A percentile compares a stretch with the other conserved stretches of the same genome.
These are phyloP conservation scores for Psettodes erumei DNA, from an alignment of 2,113 vertebrate species.

Conservation along the genomic window DNA sequence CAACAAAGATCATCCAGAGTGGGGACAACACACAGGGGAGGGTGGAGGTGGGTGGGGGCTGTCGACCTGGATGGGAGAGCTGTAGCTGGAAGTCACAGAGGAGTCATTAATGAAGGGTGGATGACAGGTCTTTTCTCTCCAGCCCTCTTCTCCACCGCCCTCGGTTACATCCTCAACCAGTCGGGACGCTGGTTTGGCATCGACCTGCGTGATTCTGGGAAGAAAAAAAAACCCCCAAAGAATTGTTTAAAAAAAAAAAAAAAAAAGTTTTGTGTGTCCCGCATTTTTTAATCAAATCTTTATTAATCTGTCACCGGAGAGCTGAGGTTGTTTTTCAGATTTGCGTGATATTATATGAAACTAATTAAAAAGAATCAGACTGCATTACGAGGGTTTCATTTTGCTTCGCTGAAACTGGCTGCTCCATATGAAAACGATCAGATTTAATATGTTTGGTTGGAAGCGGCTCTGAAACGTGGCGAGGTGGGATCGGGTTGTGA, in stretches of 20 bases:
- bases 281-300: conserved; percentile 61
- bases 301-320: conserved; percentile 65
- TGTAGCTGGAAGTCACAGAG: conserved; percentile 45
- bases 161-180: conserved; percentile 19
- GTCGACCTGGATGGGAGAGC: conserved; percentile 42
- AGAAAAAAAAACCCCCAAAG: conserved; percentile 52
- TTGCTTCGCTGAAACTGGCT: conserved; percentile 44
- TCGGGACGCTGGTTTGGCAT: conserved; percentile 27
- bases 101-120: conserved; percentile 38
- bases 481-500: not conserved
- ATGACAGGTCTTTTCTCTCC: conserved; percentile 55
- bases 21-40: not conserved
- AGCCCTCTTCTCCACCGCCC: conserved; percentile 26
- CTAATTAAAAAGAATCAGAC: conserved; percentile 55
- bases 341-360: conserved; percentile 47
- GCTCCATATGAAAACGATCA: conserved; percentile 21
- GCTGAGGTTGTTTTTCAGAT: conserved; percentile 36
- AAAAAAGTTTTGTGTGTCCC: conserved; percentile 41
- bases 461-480: conserved; percentile 28
- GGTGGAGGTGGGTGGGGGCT: not conserved
- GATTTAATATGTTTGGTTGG: conserved; percentile 30
- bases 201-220: conserved; percentile 27
- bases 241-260: too few species aligned
- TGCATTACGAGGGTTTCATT: conserved; percentile 49
- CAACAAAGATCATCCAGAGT: not conserved